Evolutionary conservation across 2,888 invertebrate species (phyloP).

Genomic region (Patella ulyssiponensis): DNA sequence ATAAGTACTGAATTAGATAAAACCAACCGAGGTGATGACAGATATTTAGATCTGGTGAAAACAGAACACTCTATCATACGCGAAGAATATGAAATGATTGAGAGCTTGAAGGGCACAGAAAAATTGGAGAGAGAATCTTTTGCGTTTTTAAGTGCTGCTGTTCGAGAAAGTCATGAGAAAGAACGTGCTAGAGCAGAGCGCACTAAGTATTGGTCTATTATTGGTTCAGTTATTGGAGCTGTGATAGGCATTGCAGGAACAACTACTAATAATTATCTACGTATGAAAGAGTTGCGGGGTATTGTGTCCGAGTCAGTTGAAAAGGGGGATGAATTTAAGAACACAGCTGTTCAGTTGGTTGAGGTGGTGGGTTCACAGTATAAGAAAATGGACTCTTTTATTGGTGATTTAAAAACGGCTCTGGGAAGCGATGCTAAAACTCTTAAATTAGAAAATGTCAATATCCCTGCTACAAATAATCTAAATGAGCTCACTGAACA

Average conservation of each 20-base stretch:
- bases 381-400: constrained; percentile 42
- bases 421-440: not conserved
- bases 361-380: constrained; percentile 47
- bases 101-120: constrained; percentile 80
- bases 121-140: constrained; percentile 82
- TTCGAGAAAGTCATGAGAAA: constrained; percentile 86
- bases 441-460: constrained; percentile 4
- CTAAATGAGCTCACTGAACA: constrained; percentile 34
- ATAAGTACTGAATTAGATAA: constrained; percentile 84
- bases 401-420: constrained; percentile 33
- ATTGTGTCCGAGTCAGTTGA: constrained; percentile 74
- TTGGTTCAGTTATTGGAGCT: constrained; percentile 81
- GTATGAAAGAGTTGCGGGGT: constrained; percentile 79
- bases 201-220: constrained; percentile 88
- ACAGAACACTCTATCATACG: constrained; percentile 75
- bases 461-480: constrained; percentile 1
- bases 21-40: constrained; percentile 83
- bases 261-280: constrained; percentile 78
- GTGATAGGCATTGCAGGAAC: constrained; percentile 79
- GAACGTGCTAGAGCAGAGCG: constrained; percentile 86
- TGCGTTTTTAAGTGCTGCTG: constrained; percentile 81
- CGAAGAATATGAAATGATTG: constrained; percentile 73
- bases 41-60: constrained; percentile 82
- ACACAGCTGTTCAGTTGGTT: constrained; percentile 42
- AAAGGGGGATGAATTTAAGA: constrained; percentile 44